phyloP scores from a whole-genome alignment of 53 echinoderm and acorn worm genomes.

The Holothuria leucospilota region DNA sequence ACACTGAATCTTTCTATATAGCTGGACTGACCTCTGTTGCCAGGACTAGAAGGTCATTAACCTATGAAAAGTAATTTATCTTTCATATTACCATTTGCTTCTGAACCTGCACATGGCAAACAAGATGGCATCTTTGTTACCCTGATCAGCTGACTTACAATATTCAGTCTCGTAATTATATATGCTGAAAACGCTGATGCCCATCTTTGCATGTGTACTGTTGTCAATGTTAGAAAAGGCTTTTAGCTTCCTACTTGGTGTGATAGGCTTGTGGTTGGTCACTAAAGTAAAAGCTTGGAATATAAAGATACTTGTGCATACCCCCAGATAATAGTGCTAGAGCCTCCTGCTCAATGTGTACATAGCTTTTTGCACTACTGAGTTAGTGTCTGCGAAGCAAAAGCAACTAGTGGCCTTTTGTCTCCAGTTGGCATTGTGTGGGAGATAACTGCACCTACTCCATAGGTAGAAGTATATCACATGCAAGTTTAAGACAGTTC shows the following conservation, averaged over 20 bases:
- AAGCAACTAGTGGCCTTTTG: constrained; percentile 66
- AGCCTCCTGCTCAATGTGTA: constrained; percentile 64
- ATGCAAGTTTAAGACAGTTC: constrained; percentile 58
- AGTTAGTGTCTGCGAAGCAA: constrained; percentile 61
- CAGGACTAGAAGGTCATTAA: too few species aligned
- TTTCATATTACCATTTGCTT: too few species aligned
- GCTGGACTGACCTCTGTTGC: too few species aligned
- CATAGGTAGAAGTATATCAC: constrained; percentile 53
- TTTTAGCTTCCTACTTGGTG: constrained; percentile 50
- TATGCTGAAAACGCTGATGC: neutral
- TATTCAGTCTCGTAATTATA: constrained; percentile 68
- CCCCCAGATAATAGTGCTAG: constrained; percentile 48
- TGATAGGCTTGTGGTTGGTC: constrained; percentile 68
- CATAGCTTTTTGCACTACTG: constrained; percentile 57
- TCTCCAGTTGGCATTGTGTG: constrained; percentile 73
- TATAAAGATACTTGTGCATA: constrained; percentile 60
- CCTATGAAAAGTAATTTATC: too few species aligned
- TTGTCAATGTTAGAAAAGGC: constrained; percentile 62
- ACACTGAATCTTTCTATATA: too few species aligned
- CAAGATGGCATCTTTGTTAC: constrained; percentile 61
- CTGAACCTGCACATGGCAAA: too few species aligned
- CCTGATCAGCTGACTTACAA: constrained; percentile 51
- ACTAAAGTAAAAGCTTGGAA: constrained; percentile 51
- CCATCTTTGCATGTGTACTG: constrained; percentile 14
- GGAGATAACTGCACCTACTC: constrained; percentile 64